These are phyloP conservation scores for Arrhopalites spinosus DNA, from an alignment of 2,888 invertebrate genomes.

Conservation along the genomic window DNA sequence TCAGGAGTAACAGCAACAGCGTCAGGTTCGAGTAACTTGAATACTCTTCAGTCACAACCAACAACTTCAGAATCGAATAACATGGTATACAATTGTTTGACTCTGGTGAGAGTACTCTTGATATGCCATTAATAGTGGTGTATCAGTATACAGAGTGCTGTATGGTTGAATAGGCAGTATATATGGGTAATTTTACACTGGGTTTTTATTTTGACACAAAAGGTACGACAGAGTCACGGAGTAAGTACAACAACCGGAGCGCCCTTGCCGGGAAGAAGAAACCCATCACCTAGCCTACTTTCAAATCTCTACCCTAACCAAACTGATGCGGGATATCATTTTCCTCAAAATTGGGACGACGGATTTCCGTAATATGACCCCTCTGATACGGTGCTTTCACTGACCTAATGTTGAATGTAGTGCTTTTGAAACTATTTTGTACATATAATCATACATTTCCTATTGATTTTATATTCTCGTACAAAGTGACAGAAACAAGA, in stretches of 20 bases:
- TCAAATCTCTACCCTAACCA: not conserved
- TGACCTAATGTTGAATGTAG: conserved; percentile 3
- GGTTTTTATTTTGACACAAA: too few species aligned
- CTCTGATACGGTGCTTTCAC: not conserved
- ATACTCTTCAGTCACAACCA: too few species aligned
- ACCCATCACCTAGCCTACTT: not conserved
- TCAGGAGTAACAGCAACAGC: too few species aligned
- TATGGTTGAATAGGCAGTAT: too few species aligned
- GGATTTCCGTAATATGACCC: conserved; percentile 17
- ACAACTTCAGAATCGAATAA: too few species aligned
- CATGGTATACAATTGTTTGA: too few species aligned
- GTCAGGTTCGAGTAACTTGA: too few species aligned
- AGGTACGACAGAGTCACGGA: not conserved
- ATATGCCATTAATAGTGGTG: too few species aligned
- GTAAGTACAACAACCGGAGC: not conserved
- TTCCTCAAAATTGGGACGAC: not conserved
- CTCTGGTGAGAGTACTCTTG: too few species aligned
- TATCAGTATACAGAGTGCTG: too few species aligned
- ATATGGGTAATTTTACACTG: too few species aligned
- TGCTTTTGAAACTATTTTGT: not conserved
- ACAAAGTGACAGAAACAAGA: not conserved
- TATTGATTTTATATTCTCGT: not conserved
- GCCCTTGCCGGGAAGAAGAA: not conserved
- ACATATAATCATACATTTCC: not conserved
- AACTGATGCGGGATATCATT: not conserved